Conservation (phyloP, 2,797 vertebrate genomes). For the Alosa sapidissima region DNA sequence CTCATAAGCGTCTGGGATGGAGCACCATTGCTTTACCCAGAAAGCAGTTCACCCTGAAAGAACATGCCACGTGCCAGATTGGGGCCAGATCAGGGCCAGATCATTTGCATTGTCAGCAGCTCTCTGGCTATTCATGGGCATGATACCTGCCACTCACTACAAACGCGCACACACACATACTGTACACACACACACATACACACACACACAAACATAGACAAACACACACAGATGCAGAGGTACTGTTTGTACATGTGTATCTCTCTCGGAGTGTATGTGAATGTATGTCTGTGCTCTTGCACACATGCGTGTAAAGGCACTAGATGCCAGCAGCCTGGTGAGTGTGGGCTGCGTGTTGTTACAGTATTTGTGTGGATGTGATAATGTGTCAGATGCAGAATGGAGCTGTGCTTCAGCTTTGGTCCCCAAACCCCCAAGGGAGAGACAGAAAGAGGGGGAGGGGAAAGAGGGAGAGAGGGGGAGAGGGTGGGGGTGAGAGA, state of each 20-base stretch:
- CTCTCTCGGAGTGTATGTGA: neutral
- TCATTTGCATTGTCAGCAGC: neutral
- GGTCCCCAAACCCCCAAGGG: slow-evolving; percentile 14
- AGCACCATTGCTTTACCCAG: slow-evolving; percentile 17
- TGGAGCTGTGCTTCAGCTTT: slow-evolving; percentile 27
- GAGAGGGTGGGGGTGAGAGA: slow-evolving; percentile 14
- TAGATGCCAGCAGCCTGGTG: neutral
- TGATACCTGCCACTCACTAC: neutral
- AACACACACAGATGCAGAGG: neutral
- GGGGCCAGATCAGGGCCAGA: neutral
- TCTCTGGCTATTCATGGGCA: neutral
- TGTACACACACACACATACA: neutral
- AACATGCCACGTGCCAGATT: neutral
- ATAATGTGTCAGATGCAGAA: slow-evolving; percentile 14
- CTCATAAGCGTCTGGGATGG: slow-evolving; percentile 34
- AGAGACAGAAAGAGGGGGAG: neutral
- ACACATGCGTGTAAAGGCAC: neutral
- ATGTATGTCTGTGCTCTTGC: neutral
- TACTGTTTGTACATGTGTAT: neutral
- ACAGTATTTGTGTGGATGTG: slow-evolving; percentile 4
- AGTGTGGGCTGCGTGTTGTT: neutral
- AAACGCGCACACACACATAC: neutral
- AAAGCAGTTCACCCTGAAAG: neutral
- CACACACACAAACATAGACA: neutral
- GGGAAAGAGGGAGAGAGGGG: neutral